Percentiles rank a stretch among this genome's conserved stretches.
These are phyloP conservation scores for Kudoa iwatai DNA, from an alignment of 30 jellyfish, hydroid and myxozoan species.

Conservation along the genomic window DNA sequence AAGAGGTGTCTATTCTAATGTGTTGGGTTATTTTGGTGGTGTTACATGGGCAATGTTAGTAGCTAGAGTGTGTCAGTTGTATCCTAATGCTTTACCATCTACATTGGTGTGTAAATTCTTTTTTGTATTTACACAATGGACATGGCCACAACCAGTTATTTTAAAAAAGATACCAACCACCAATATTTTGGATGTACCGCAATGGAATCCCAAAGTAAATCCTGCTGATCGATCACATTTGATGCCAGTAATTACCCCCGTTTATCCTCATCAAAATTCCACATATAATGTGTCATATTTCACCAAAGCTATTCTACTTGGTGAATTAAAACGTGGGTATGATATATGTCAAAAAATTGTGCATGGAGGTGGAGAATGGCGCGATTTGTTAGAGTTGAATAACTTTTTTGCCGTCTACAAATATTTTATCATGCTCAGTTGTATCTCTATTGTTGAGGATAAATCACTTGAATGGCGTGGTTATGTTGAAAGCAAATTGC, in stretches of 20 bases:
- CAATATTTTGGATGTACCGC: slow-evolving; percentile 20
- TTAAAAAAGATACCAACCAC: slow-evolving; percentile 42
- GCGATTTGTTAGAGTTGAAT: slow-evolving; percentile 16
- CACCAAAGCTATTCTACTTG: slow-evolving; percentile 35
- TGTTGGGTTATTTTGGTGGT: slow-evolving; percentile 95
- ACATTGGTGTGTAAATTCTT: slow-evolving; percentile 48
- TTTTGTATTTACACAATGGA: slow-evolving; percentile 55
- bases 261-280: slow-evolving; percentile 84
- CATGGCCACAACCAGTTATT: slow-evolving; percentile 87
- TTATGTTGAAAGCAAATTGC: slow-evolving; percentile 48
- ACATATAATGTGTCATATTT: slow-evolving; percentile 54
- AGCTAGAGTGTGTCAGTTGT: slow-evolving; percentile 72
- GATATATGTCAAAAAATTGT: slow-evolving; percentile 23
- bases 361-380: slow-evolving; percentile 25
- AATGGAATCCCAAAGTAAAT: slow-evolving; percentile 81
- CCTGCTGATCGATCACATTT: slow-evolving; percentile 75
- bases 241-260: slow-evolving; percentile 90
- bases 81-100: slow-evolving; percentile 78
- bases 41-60: slow-evolving; percentile 97
- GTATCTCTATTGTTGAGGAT: slow-evolving; percentile 24
- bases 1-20: slow-evolving; percentile 61
- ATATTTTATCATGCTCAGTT: slow-evolving; percentile 60
- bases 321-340: slow-evolving; percentile 34
- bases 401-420: slow-evolving; percentile 58
- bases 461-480: slow-evolving; percentile 78